Base-by-base conservation (phyloP, 2,888 invertebrate species). In the Plagiodera versicolora region DNA sequence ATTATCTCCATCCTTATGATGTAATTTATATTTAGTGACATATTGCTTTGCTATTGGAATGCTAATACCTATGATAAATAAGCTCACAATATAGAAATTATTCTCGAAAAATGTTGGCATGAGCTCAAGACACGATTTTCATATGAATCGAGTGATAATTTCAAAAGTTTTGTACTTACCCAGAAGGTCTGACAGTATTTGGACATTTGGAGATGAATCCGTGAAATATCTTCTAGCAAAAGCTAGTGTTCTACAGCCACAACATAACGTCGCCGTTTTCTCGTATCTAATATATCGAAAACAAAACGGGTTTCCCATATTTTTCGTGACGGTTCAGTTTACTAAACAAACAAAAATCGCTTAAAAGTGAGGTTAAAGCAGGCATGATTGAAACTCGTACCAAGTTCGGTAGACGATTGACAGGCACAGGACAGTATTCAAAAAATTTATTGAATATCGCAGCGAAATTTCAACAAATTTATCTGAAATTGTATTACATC, bases 1-100 rank as follows among this genome's bases (percentile, higher is more conserved):
- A 16, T 53, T 39, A 11, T 62, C 67, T 18, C 54, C 50, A 49
- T 70, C 66, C 47, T 66, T 66, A 6, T 60, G 32, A 1, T 52
- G 32, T 35, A 73, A 58, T 54, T 66, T 68, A 45, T 69, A 16
- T 39, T 63, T 60, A 2, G 63, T 51, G 5, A 71, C 53, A 60
- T 58, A 71, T 6, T 48, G 19, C 46, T 60, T 62, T 11, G 70
- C 70, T 54, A 67, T 48, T 5, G 14, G 14, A 14, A 8, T 20
- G 30, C 51, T 9, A 30, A 67, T 19, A 5, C 61, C 66, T 67
- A 39, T 9, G 58, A 63, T 44, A 46, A 39, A 20, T n/a, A 28
- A 16, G 17, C 9, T 20, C 35, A 24, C n/a, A n/a, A n/a, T n/a
- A n/a, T n/a, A n/a, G n/a, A n/a, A n/a, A n/a, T n/a, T n/a, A n/a